These are phyloP conservation scores for Mus minutoides DNA, from an alignment of 2,797 vertebrate genomes.

Conservation along the genomic window DNA sequence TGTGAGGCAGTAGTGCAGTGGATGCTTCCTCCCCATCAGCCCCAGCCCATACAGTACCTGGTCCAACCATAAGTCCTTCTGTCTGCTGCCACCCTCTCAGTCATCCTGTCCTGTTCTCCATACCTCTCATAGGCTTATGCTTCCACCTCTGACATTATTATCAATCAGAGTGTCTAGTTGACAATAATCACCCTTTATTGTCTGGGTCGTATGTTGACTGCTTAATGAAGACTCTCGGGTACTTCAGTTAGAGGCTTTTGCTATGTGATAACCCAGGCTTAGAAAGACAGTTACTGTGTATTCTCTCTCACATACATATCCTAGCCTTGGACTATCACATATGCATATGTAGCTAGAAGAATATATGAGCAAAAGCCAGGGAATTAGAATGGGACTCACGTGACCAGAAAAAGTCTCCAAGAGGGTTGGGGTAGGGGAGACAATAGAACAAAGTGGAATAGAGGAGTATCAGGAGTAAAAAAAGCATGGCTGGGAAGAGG, in stretches of 20 bases:
- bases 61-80: background rate
- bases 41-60: background rate
- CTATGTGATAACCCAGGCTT: background rate
- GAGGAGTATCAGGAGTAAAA: too few relatives aligned
- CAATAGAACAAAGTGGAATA: background rate
- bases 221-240: background rate
- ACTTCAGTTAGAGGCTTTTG: background rate
- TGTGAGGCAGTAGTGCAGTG: rapidly evolving
- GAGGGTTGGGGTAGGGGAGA: background rate
- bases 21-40: background rate
- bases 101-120: background rate
- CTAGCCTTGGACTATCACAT: background rate
- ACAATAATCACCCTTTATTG: background rate
- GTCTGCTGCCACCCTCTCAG: background rate
- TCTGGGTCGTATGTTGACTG: background rate
- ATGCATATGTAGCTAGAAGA: background rate
- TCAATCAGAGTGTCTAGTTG: background rate
- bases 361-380: background rate
- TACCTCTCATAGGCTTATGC: background rate
- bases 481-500: too few relatives aligned
- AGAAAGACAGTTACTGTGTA: background rate
- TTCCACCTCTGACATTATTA: background rate
- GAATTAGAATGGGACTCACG: background rate
- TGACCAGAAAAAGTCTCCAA: background rate
- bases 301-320: background rate